Evolutionary conservation across 2,113 vertebrate species (phyloP).

Genomic region (Burhinus oedicnemus): DNA sequence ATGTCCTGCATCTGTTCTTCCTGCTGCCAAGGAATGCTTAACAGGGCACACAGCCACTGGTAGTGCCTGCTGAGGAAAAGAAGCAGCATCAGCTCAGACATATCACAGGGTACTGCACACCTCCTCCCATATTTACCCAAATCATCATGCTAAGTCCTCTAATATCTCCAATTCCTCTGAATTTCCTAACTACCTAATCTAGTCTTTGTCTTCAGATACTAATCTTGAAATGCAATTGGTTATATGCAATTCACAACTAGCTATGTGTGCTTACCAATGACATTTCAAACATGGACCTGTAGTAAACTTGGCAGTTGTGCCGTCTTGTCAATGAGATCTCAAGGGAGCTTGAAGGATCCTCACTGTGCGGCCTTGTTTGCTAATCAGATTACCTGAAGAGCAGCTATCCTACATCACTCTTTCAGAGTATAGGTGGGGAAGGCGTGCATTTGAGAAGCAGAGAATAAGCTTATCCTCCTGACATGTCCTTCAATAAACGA

Average conservation of each 20-base stretch:
- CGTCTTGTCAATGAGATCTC: not conserved
- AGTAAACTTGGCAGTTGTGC: not conserved
- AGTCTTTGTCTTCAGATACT: not conserved
- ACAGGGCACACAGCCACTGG: not conserved
- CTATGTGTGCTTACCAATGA: not conserved
- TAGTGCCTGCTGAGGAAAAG: not conserved
- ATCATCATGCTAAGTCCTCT: not conserved
- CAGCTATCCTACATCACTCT: not conserved
- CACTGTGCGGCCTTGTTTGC: not conserved
- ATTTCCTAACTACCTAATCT: not conserved
- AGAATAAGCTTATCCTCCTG: not conserved
- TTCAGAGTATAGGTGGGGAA: not conserved
- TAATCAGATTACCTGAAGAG: not conserved
- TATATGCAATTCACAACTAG: not conserved
- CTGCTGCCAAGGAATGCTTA: conserved; percentile 51
- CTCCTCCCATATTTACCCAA: not conserved
- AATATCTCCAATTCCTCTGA: not conserved
- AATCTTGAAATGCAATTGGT: not conserved
- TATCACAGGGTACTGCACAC: not conserved
- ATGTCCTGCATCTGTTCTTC: conserved; percentile 34
- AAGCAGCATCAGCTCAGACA: not conserved
- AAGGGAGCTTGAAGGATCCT: not conserved
- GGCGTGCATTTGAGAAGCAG: not conserved
- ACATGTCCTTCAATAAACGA: not conserved
- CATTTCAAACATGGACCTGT: not conserved